Base-by-base conservation (phyloP, 1,140 invertebrate genomes). In the Brachionus angularis region DNA sequence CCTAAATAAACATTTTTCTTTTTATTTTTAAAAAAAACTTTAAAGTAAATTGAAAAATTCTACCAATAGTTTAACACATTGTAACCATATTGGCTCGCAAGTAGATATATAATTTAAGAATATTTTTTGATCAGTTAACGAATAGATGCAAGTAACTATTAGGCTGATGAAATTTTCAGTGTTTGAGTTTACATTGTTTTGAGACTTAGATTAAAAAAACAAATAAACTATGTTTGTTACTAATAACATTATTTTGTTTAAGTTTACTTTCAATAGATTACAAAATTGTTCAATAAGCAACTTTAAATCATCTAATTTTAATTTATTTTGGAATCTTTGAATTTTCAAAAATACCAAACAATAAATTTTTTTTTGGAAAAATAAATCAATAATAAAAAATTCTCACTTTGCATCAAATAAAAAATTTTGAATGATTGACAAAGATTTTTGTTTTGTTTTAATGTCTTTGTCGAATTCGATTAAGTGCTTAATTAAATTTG, bases 41-140 rank as follows among this genome's bases (percentile, higher is more conserved):
- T 29, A 58, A n/a, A n/a, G n/a, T n/a, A n/a, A n/a, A n/a, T n/a
- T n/a, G n/a, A n/a, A 12, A 23, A 34, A 23, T 23, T 8, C 25
- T 58, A 58, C 53, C 53, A 58, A 58, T 39, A 58, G 39, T 39
- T 33, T 58, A 0, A 21, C 36, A 18, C 33, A 16, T 58, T 58
- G 21, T 8, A 23, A 8, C 53, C 53, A 58, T 12, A 58, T 10
- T 12, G 18, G 3, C 10, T 42, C 31, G 21, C 8, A 23, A 10
- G 36, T 34, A 21, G 36, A 39, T 3, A 58, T 58, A 14, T 25
- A 14, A 14, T 16, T 21, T 12, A 58, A 8, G 27, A 58, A 58
- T 23, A 14, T 58, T 39, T 58, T 58, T 58, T 58, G 53, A 39
- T 34, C 39, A 14, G 53, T 58, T 21, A 58, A 36, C 23, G 33